A percentile compares a stretch with the other conserved stretches of the same genome.
These are phyloP conservation scores for Catharus bicknelli DNA, from an alignment of 2,113 vertebrate genomes.

Conservation along the genomic window DNA sequence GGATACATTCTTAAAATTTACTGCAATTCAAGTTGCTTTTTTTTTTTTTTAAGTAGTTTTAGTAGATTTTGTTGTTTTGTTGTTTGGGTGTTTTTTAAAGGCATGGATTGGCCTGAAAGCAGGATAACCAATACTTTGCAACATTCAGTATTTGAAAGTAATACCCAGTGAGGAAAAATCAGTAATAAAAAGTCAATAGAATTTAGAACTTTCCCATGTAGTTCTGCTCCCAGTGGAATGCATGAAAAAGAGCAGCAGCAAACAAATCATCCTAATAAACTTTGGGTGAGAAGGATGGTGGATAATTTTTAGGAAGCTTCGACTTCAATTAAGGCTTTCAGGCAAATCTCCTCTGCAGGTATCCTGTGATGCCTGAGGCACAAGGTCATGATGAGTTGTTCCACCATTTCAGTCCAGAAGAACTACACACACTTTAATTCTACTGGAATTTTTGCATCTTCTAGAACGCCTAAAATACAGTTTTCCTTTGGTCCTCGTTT, in stretches of 20 bases:
- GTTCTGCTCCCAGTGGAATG: background rate
- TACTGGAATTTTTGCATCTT: background rate
- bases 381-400: background rate
- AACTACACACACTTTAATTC: background rate
- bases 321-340: background rate
- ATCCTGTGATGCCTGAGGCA: background rate
- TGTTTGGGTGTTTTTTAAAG: background rate
- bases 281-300: background rate
- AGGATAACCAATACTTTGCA: background rate
- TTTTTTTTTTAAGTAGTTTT: background rate
- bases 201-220: background rate
- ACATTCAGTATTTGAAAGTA: background rate
- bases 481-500: background rate
- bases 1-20: background rate
- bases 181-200: background rate
- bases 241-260: background rate
- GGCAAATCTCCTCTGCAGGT: background rate
- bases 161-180: background rate
- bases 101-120: background rate
- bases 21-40: background rate
- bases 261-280: background rate
- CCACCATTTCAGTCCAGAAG: background rate
- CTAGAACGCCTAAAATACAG: background rate
- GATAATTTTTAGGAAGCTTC: background rate
- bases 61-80: accelerated